Base-by-base conservation (phyloP, 1,140 invertebrate species). In the Zaprionus nigranus region DNA sequence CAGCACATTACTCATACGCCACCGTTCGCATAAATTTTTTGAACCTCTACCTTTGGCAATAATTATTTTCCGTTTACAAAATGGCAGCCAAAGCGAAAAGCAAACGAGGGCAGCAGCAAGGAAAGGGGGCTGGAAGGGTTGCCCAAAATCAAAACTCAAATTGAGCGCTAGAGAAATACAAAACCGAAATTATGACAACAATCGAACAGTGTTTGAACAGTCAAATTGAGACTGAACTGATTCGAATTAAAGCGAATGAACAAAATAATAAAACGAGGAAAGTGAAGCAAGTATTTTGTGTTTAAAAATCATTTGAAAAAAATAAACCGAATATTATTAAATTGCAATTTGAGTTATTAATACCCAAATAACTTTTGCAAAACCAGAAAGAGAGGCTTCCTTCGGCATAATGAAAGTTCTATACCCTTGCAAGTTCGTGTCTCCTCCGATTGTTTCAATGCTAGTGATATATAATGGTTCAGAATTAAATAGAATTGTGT, bases 61-160 rank as follows among this genome's bases (percentile, higher is more conserved):
- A 88, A 88, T 88, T 88, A 88, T 84, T 90, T 88, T 88, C 84
- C 84, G 84, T 81, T 88, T 90, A 88, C 84, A 88, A 88, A 88
- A 81, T 88, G 78, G 57, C 78, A 71, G 71, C 77, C 81, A 63
- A 15, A 57, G 30, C 54, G 4, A 54, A 61, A 34, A 26, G n/a
- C 30, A 34, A 34, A 17, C 30, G 54, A 5, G 38, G 15, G 17
- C 58, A 58, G 64, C 9, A 0, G 28, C n/a, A n/a, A 2, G 40
- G 1, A 9, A 9, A 9, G 28, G 2, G 6, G 5, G 5, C 26
- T 28, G 6, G 28, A 9, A 7, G 28, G 28, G 28, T 30, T 12
- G 15, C 17, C 20, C 17, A 20, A 56, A 68, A 30, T 62, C 30
- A 43, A 60, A 53, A 59, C 53, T 7, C 22, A 34, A 59, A 49